Conservation (phyloP, 2,888 invertebrate species). For the Morpho helenor region DNA sequence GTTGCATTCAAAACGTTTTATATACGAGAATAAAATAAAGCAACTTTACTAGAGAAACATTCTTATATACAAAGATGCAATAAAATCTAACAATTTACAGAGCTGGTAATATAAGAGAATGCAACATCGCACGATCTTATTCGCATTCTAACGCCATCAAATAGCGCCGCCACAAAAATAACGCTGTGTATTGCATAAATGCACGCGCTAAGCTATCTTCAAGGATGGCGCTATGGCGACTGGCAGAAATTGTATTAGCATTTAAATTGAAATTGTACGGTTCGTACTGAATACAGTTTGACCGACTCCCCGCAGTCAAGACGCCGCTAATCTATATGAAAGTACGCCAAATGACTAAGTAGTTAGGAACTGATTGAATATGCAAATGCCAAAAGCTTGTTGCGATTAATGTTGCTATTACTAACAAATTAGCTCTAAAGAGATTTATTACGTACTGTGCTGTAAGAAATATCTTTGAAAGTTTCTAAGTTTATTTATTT, state of each 20-base stretch:
- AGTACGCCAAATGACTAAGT: slow-evolving; percentile 9
- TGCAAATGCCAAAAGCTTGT: slow-evolving; percentile 1
- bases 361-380: slow-evolving; percentile 14
- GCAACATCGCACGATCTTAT: slow-evolving; percentile 21
- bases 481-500: no score
- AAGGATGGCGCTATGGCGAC: slow-evolving; percentile 45
- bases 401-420: slow-evolving; percentile 4
- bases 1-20: no score
- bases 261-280: slow-evolving; percentile 30
- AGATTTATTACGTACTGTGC: no score
- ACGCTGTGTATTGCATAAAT: slow-evolving; percentile 42
- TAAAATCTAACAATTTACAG: slow-evolving; percentile 5
- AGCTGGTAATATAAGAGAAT: slow-evolving; percentile 15
- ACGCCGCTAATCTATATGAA: slow-evolving; percentile 8
- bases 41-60: not conserved
- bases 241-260: slow-evolving; percentile 52
- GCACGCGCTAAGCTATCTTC: slow-evolving; percentile 40
- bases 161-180: slow-evolving; percentile 32
- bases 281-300: slow-evolving; percentile 12
- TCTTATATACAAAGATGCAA: not conserved
- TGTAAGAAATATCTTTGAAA: no score
- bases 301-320: slow-evolving; percentile 8
- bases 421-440: not conserved
- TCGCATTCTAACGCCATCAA: slow-evolving; percentile 29
- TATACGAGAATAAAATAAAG: no score